Base-by-base conservation (phyloP, 1,140 invertebrate species). In the Helicorthomorpha holstii region DNA sequence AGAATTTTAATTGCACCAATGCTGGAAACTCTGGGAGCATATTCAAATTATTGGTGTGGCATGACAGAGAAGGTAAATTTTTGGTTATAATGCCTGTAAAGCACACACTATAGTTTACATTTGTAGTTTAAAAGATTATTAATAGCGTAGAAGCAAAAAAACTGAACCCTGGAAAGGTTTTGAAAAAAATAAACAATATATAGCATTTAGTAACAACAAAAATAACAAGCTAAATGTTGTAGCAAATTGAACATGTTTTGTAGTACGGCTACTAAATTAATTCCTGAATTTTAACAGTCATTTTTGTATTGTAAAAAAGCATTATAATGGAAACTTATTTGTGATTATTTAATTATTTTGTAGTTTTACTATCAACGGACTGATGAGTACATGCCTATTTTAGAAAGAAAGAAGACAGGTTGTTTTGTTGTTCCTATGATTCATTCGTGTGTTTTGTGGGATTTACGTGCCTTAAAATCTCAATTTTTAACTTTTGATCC, bases 31-130 rank as follows among this genome's bases (percentile, higher is more conserved):
- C 81, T 88, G 61, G 80, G 85, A 21, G 69, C 87, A 26, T 96
- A 95, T 67, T 91, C 89, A 19, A 97, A 97, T 66, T 97, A 91
- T 69, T 98, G 93, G 93, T 81, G 84, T 59, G 91, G 83, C 12
- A 92, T 95, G 84, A 79, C 80, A 1, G 67, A 78, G 2, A 73
- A 64, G 52, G 66, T 66, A 58, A 57, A 51, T 53, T 12, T n/a
- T n/a, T n/a, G n/a, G n/a, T n/a, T n/a, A n/a, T n/a, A n/a, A n/a
- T n/a, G n/a, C 19, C 45, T 10, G 10, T 10, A 10, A 10, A 51
- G 16, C 10, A 19, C 2, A 19, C 19, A 14, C 54, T 52, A 55
- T 12, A n/a, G 27, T 47, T 52, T 14, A n/a, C n/a, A n/a, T n/a
- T n/a, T n/a, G n/a, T n/a, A n/a, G n/a, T n/a, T n/a, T n/a, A n/a